Base-by-base conservation (phyloP, 2,797 vertebrate species). In the Sphaeramia orbicularis region DNA sequence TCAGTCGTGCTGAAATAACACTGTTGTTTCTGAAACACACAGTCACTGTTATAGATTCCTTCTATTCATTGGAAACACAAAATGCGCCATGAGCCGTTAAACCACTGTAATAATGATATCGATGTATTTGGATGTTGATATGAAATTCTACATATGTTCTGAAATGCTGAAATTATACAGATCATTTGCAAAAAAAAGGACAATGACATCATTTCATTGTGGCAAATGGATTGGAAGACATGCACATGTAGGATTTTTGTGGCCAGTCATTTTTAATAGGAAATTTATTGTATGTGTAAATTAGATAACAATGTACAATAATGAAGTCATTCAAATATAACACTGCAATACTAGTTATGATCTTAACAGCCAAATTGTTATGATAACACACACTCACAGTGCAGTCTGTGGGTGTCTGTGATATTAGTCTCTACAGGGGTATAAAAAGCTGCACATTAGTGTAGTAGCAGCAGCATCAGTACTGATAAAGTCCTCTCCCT, bases 401-500 rank as follows among this genome's bases (percentile, higher is more conserved):
- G 18, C 53, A 41, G 14, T 56, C 32, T 41, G 45, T 10, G 13
- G 24, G 24, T 27, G 24, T 27, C 24, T 27, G 24, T 27, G 24
- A 27, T 27, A 6, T 27, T 27, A 27, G 24, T 6, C 24, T 27
- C 2, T 27, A 27, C 24, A 27, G 24, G 24, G 24, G 24, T 27
- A 43, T 30, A 27, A 65, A 52, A 14, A 6, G 38, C 13, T 38
- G 4, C 30, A 42, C 37, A 62, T n/a, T 41, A n/a, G 60, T 18
- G 14, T 30, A 18, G 24, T 16, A 51, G 49, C 64, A 51, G 32
- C 12, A 37, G 24, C 38, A 37, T 41, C 48, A 41, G 13, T 55
- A 35, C 42, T 52, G 53, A 68, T 52, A 43, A 41, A 60, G 30
- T 36, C n/a, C 10, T 53, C 32, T 64, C 52, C 30, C 21, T 19